These are phyloP conservation scores for Gallinago stenura DNA, from an alignment of 2,797 vertebrate genomes.

Conservation along the genomic window DNA sequence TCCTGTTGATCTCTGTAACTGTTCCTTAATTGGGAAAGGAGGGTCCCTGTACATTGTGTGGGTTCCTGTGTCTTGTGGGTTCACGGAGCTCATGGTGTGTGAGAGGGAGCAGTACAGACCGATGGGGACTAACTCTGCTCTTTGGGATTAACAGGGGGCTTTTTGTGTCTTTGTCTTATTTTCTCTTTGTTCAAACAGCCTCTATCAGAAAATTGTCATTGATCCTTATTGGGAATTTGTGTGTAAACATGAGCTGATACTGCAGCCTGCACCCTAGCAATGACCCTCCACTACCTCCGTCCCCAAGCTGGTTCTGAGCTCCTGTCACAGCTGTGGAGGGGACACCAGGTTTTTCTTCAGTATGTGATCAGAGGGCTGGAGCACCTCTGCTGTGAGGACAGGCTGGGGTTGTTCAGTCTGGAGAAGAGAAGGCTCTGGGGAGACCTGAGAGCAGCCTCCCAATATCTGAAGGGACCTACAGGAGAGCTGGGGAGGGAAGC, in stretches of 20 bases:
- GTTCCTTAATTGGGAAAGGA: neutral
- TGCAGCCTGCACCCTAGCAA: neutral
- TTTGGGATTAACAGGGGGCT: neutral
- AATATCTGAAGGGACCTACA: too few relatives aligned
- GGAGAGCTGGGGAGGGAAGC: too few relatives aligned
- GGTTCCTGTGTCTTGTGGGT: neutral
- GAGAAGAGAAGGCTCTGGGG: too few relatives aligned
- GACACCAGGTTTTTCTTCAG: neutral
- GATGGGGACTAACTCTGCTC: neutral
- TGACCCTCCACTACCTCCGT: neutral
- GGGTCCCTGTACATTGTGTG: neutral
- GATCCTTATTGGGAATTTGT: neutral
- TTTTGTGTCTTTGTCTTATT: neutral
- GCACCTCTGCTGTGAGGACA: too few relatives aligned
- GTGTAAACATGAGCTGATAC: rapidly evolving
- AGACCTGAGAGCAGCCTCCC: too few relatives aligned
- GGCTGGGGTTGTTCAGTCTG: too few relatives aligned
- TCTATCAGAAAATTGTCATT: neutral
- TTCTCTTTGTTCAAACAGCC: neutral
- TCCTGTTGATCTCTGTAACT: neutral
- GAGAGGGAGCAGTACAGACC: neutral
- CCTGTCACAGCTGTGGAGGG: rapidly evolving
- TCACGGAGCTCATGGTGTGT: neutral
- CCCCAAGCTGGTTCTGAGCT: rapidly evolving
- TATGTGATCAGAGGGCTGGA: too few relatives aligned